Percentiles rank a stretch among this genome's conserved stretches.
Conservation (phyloP, 1,140 invertebrate species). For the Sminthurinus signatus region DNA sequence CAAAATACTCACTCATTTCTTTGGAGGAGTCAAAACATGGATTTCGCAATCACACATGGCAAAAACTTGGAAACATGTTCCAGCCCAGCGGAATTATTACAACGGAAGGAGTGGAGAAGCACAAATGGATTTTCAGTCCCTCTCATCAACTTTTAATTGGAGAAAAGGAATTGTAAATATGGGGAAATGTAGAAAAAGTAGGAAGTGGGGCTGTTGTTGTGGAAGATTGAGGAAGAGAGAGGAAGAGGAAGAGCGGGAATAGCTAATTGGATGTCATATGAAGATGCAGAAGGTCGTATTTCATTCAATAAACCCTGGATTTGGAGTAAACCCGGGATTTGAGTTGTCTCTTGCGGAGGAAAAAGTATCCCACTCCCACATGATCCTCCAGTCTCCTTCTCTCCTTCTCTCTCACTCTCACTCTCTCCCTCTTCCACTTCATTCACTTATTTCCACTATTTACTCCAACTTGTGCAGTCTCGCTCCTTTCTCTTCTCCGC, state of each 20-base stretch:
- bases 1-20: too few relatives aligned
- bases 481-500: background rate
- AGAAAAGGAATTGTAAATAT: too few relatives aligned
- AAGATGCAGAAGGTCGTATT: conserved; percentile 29
- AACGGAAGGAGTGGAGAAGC: too few relatives aligned
- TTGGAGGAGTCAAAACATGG: too few relatives aligned
- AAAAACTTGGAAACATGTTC: too few relatives aligned
- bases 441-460: too few relatives aligned
- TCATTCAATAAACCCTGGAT: conserved; percentile 37
- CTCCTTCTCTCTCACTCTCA: background rate
- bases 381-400: conserved; percentile 22
- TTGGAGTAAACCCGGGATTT: conserved; percentile 30
- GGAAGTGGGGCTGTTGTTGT: background rate
- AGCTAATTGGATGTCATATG: conserved; percentile 34
- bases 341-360: conserved; percentile 26
- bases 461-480: background rate
- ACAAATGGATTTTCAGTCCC: too few relatives aligned
- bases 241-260: too few relatives aligned
- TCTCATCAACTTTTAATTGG: too few relatives aligned
- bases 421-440: background rate
- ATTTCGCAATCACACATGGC: too few relatives aligned
- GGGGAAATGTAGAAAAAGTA: background rate
- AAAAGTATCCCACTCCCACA: conserved; percentile 27
- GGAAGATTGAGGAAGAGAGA: too few relatives aligned
- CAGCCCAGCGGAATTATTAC: too few relatives aligned